Conservation (phyloP, 2,888 invertebrate species). For the Macrosiphum euphorbiae region DNA sequence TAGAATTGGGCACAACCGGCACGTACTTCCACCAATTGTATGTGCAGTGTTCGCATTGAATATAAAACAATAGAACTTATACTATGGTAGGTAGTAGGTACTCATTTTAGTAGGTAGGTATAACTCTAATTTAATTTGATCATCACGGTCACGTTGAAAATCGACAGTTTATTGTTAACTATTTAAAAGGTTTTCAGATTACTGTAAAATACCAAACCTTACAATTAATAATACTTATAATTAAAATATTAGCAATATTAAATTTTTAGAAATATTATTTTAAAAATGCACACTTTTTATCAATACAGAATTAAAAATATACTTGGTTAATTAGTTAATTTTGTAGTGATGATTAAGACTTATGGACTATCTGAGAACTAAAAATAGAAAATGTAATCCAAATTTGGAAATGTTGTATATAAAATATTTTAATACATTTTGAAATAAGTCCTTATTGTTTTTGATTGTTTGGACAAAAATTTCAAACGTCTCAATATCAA, state of each 20-base stretch:
- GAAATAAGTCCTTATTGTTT: background rate
- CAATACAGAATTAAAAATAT: background rate
- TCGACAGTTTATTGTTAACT: background rate
- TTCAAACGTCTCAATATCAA: background rate
- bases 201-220: background rate
- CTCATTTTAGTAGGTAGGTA: background rate
- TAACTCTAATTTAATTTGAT: background rate
- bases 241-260: background rate
- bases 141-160: background rate
- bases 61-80: conserved; percentile 35
- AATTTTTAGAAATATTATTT: background rate
- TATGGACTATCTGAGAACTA: no score
- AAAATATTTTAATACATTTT: background rate
- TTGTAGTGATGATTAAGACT: background rate
- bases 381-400: no score
- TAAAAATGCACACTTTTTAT: background rate
- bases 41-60: conserved; percentile 10
- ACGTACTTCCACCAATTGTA: conserved; percentile 54
- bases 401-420: no score
- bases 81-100: background rate
- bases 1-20: conserved; percentile 16
- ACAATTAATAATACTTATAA: background rate
- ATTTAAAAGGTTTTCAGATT: background rate
- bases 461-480: background rate
- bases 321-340: background rate